Conservation (phyloP, 2,113 vertebrate species). For the Catharus bicknelli region DNA sequence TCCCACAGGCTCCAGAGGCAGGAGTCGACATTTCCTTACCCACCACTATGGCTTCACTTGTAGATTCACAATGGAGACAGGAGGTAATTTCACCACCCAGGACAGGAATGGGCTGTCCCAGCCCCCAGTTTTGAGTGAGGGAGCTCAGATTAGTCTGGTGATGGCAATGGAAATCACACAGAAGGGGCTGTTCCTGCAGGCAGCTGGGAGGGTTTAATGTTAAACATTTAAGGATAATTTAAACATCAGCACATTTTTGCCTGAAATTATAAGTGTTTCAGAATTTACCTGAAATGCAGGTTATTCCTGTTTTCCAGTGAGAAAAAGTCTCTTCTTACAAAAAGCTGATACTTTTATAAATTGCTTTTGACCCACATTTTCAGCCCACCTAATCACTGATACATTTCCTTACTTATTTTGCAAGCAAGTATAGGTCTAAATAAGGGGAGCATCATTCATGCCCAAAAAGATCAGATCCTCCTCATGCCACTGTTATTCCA, state of each 20-base stretch:
- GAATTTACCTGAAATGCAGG: not conserved
- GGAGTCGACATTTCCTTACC: accelerated
- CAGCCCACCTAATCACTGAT: not conserved
- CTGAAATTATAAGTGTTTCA: not conserved
- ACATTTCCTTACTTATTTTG: not conserved
- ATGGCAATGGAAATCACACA: accelerated
- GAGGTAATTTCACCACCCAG: not conserved
- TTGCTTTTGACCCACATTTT: not conserved
- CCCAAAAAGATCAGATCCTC: not conserved
- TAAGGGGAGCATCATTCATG: not conserved
- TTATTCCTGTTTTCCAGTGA: not conserved
- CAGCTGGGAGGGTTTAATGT: not conserved
- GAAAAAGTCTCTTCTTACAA: not conserved
- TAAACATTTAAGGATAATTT: not conserved
- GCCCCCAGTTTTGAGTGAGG: not conserved
- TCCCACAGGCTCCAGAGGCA: accelerated
- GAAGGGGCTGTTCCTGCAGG: not conserved
- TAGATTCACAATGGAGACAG: accelerated
- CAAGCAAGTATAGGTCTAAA: not conserved
- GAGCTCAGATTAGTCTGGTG: not conserved
- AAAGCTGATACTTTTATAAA: not conserved
- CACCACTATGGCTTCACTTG: accelerated
- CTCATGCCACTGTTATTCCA: not conserved
- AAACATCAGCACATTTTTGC: not conserved
- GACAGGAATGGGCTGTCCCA: not conserved